Base-by-base conservation (phyloP, 2,113 vertebrate species). In the Hydrolagus affinis region DNA sequence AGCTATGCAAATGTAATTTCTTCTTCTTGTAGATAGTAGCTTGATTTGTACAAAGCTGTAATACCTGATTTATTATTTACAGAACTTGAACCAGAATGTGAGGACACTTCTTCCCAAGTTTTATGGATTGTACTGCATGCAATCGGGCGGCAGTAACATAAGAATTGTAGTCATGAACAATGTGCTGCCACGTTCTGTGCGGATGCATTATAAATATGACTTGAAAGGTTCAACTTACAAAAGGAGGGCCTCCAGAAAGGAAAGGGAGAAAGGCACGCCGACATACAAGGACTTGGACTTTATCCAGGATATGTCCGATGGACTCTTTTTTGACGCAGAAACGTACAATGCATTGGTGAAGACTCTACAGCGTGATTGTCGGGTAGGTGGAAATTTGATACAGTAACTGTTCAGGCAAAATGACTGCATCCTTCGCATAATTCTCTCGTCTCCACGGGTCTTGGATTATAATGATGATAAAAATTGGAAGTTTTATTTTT, bases 41-140 rank as follows among this genome's bases (percentile, higher is more conserved):
- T 3, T 44, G 44, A 2, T 72, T 21, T 72, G 6, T 72, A 1
- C 44, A 44, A 44, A 44, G 44, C 44, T 44, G 44, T 44, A 44
- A 11, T 73, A 25, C 15, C 30, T 23, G 32, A 56, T 19, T 30
- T 87, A 59, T 85, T 70, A 23, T 28, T 28, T 68, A 15, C 88
- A 99, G 97, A 99, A 99, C 88, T 93, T 99, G 87, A 98, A 99
- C 87, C 97, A 99, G 91, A 99, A 99, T 89, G 96, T 95, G 4
- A 94, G 97, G 89, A 98, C 97, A 0, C 91, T 99, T 76, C 89
- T 99, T 86, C 97, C 97, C 7, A 99, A 99, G 89, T 99, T 98
- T 91, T 99, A 99, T 28, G 97, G 97, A 56, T 94, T 99, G 0
- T 98, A 99, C 87, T 99, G 95, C 8, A 94, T 98, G 93, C 96